Percentiles rank a stretch among this genome's conserved stretches.
Conservation (phyloP, 2,888 invertebrate genomes). For the Baronia brevicornis region DNA sequence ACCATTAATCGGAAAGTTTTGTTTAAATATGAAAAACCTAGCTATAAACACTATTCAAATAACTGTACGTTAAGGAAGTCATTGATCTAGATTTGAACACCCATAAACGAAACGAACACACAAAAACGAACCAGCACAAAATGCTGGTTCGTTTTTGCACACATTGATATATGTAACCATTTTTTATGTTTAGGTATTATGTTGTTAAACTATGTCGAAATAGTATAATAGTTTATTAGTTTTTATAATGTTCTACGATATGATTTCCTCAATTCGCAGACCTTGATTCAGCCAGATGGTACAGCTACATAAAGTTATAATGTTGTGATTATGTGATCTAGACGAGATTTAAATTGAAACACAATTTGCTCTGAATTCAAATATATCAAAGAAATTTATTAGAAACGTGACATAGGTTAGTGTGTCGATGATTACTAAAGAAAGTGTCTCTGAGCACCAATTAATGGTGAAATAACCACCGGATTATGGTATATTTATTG, state of each 20-base stretch:
- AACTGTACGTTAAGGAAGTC: conserved; percentile 53
- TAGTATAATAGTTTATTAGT: conserved; percentile 49
- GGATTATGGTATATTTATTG: too few relatives aligned
- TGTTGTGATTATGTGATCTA: conserved; percentile 28
- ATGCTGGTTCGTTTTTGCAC: conserved; percentile 20
- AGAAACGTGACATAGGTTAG: too few relatives aligned
- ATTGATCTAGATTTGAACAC: conserved; percentile 40
- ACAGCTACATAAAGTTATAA: conserved; percentile 34
- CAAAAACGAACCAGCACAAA: too few relatives aligned
- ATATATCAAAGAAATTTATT: conserved; percentile 1
- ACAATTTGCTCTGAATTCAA: conserved; percentile 15
- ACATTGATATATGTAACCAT: conserved; percentile 34
- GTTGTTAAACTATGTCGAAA: conserved; percentile 56
- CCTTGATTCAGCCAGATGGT: conserved; percentile 65
- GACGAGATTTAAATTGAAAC: conserved; percentile 24
- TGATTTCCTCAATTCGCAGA: conserved; percentile 60
- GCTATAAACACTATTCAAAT: conserved; percentile 17
- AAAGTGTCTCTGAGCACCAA: too few relatives aligned
- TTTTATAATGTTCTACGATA: conserved; percentile 41
- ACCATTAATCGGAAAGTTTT: too few relatives aligned
- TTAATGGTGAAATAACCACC: too few relatives aligned
- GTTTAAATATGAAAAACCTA: too few relatives aligned
- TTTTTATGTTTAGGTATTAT: conserved; percentile 39
- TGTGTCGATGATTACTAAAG: too few relatives aligned
- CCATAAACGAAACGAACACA: too few relatives aligned